Conservation (phyloP, 2,888 invertebrate species). For the Cynaeus angustus region DNA sequence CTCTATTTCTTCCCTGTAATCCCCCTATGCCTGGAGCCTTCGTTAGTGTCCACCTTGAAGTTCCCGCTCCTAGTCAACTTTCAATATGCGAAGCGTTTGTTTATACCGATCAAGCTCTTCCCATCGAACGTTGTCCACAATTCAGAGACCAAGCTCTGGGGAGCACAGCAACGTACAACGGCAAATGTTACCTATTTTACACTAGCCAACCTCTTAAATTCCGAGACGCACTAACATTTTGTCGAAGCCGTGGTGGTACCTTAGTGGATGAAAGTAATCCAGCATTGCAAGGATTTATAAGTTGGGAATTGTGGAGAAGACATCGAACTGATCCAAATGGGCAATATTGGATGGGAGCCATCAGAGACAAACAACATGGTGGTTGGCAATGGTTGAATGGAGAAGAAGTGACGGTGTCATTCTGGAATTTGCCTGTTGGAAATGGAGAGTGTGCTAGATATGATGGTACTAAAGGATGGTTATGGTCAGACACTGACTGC, state of each 20-base stretch:
- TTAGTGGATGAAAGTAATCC: conserved; percentile 95
- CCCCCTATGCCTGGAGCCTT: conserved; percentile 97
- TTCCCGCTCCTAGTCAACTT: conserved; percentile 81
- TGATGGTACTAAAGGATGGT: conserved; percentile 95
- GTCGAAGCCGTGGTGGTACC: conserved; percentile 85
- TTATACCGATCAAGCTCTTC: conserved; percentile 93
- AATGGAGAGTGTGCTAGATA: conserved; percentile 90
- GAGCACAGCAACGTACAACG: conserved; percentile 94
- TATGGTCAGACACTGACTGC: conserved; percentile 95
- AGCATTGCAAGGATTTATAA: conserved; percentile 93
- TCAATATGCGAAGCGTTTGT: conserved; percentile 96
- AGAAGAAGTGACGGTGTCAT: conserved; percentile 90
- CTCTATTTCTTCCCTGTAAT: conserved; percentile 93
- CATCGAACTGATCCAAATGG: conserved; percentile 93
- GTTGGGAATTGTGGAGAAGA: conserved; percentile 94
- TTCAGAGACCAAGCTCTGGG: conserved; percentile 95
- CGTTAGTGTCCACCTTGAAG: conserved; percentile 92
- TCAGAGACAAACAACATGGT: conserved; percentile 85
- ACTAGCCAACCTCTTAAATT: conserved; percentile 88
- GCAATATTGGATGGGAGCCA: conserved; percentile 96
- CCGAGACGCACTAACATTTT: conserved; percentile 86
- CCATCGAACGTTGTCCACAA: conserved; percentile 93
- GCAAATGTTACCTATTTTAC: conserved; percentile 96
- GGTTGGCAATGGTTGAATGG: conserved; percentile 95
- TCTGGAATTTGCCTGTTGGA: conserved; percentile 92